A percentile compares a stretch with the other conserved stretches of the same genome.
phyloP scores from a whole-genome alignment of 2,888 invertebrate species.

The Lasioglossum zephyrum region DNA sequence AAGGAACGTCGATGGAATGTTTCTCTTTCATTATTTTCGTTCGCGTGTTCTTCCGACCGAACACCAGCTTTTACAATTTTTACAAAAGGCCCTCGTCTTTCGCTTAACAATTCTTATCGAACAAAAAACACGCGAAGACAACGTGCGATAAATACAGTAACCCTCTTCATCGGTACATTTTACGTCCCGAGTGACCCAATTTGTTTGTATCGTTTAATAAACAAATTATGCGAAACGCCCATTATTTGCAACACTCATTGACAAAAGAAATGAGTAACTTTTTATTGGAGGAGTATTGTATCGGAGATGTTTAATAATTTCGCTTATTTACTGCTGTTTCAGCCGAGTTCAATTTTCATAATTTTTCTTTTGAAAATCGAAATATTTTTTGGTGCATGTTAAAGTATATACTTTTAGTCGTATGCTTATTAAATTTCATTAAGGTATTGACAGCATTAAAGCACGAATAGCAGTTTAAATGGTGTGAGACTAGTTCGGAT shows the following conservation, averaged over 20 bases:
- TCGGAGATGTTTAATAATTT: too few species aligned
- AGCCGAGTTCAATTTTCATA: too few species aligned
- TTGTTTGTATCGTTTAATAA: too few species aligned
- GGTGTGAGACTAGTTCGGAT: neutral
- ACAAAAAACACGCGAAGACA: neutral
- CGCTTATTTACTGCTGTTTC: too few species aligned
- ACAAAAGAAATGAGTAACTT: too few species aligned
- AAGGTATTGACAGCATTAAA: neutral
- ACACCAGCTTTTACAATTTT: neutral
- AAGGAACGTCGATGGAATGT: slow-evolving; percentile 37
- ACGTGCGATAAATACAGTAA: neutral
- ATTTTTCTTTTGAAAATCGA: too few species aligned
- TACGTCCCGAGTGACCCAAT: neutral
- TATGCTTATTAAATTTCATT: neutral
- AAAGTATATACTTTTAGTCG: too few species aligned
- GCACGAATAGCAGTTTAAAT: neutral
- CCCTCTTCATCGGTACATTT: neutral
- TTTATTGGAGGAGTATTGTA: neutral
- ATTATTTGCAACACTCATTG: too few species aligned
- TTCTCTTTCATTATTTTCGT: slow-evolving; percentile 40
- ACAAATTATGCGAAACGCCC: too few species aligned
- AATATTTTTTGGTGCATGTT: too few species aligned
- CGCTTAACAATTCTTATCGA: neutral
- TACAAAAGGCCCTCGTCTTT: neutral
- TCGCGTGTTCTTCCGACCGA: slow-evolving; percentile 15